Percentiles rank a stretch among this genome's conserved stretches.
These are phyloP conservation scores for Schlechtendalia chinensis DNA, from an alignment of 1,140 invertebrate species.

Conservation along the genomic window DNA sequence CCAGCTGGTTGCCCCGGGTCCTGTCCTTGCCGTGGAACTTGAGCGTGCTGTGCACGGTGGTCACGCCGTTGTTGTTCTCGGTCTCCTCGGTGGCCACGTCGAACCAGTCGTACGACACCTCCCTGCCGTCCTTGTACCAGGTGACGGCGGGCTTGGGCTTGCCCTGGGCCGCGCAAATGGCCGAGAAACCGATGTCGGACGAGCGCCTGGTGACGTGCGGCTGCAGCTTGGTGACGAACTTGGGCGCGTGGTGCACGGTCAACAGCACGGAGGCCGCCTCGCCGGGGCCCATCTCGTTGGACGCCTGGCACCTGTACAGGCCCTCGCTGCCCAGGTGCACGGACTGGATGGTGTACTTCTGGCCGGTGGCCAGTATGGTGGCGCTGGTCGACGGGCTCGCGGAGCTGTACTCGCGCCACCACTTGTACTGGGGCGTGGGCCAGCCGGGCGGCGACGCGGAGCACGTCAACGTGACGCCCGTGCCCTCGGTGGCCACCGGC, in stretches of 20 bases:
- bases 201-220: slow-evolving; percentile 76
- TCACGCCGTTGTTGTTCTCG: slow-evolving; percentile 72
- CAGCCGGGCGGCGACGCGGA: slow-evolving; percentile 82
- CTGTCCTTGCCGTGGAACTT: slow-evolving; percentile 75
- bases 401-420: slow-evolving; percentile 77
- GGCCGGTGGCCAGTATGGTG: slow-evolving; percentile 69
- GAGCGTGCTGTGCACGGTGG: slow-evolving; percentile 79
- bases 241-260: slow-evolving; percentile 82
- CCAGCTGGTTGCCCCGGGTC: slow-evolving; percentile 70
- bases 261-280: slow-evolving; percentile 77
- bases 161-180: slow-evolving; percentile 79
- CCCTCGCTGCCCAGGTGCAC: slow-evolving; percentile 82
- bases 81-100: slow-evolving; percentile 75
- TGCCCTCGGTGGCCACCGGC: slow-evolving; percentile 78
- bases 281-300: slow-evolving; percentile 82
- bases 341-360: slow-evolving; percentile 79
- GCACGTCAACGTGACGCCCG: slow-evolving; percentile 80
- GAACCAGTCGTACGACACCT: slow-evolving; percentile 73
- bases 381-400: slow-evolving; percentile 60
- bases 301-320: slow-evolving; percentile 83
- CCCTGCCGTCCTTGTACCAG: slow-evolving; percentile 83
- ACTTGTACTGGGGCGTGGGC: slow-evolving; percentile 81
- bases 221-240: slow-evolving; percentile 78
- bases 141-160: slow-evolving; percentile 79
- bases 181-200: slow-evolving; percentile 76